Base-by-base conservation (phyloP, 2,888 invertebrate genomes). In the Nesidiocoris tenuis region DNA sequence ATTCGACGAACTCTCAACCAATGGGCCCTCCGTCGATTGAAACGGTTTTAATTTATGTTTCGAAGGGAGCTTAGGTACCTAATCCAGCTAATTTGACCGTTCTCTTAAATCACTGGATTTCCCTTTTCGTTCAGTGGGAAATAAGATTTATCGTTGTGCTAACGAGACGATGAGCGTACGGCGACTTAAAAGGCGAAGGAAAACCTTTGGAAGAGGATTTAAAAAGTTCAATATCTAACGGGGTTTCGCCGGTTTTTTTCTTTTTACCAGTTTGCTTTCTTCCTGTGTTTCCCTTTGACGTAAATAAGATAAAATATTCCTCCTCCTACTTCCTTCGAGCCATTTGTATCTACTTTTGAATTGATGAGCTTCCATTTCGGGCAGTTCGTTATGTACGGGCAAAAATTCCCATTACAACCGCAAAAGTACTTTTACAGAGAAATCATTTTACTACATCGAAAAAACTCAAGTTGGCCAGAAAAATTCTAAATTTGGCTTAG, bases 131-230 rank as follows among this genome's bases (percentile, higher is more conserved):
- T 39, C 5, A 39, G 39, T 39, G 39, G 39, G 39, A 39, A 39
- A 39, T 39, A 65, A 65, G 65, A 65, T 65, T 65, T 65, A 65
- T 65, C 17, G 65, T 39, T 39, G 65, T 65, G 65, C 65, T 65
- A 65, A 65, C 65, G 65, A 65, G 65, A 17, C 65, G 65, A 65
- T 65, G 39, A 39, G 39, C 65, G 65, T 39, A 39, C 39, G 12
- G 39, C 12, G 39, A 39, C 39, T 39, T 39, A 39, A 12, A 39
- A 39, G 39, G 39, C 39, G 39, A 39, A 39, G 12, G n/a, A 39
- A 39, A 3, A 3, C 39, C 12, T 39, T 39, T 12, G 39, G 39
- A 39, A 39, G 39, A 39, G 39, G 39, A 39, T 39, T 39, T 39
- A 39, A 39, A 39, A 39, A 39, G 39, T 39, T 39, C 39, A 39